Conservation (phyloP, 2,113 vertebrate genomes). For the Nipponia nippon region DNA sequence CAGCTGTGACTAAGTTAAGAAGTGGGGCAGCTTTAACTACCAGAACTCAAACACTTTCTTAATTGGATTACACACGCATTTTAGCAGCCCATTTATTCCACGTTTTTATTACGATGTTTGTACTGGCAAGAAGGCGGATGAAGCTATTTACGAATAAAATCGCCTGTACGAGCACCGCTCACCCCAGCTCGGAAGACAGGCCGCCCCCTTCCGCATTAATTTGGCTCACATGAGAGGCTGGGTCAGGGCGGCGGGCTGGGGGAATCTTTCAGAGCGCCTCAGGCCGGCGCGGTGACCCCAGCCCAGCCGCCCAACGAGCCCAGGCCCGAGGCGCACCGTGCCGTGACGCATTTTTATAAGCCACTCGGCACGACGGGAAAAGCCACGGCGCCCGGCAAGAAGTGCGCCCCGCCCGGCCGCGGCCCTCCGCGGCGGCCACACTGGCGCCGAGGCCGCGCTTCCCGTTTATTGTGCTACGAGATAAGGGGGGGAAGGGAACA, state of each 20-base stretch:
- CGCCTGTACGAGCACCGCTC: fast-evolving
- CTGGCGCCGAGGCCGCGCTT: neutral
- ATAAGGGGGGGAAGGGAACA: neutral
- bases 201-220: fast-evolving
- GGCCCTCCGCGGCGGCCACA: neutral
- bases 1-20: no score
- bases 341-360: slow-evolving; percentile 36
- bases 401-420: slow-evolving; percentile 41
- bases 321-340: neutral
- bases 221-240: neutral
- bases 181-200: fast-evolving
- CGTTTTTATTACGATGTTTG: fast-evolving
- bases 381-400: neutral
- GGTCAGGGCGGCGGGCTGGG: no score
- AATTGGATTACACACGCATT: fast-evolving
- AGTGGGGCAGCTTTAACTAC: neutral
- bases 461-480: neutral
- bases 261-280: fast-evolving
- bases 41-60: neutral
- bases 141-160: neutral
- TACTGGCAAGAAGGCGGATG: fast-evolving
- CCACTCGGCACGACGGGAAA: neutral
- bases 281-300: neutral
- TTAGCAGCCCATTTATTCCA: neutral
- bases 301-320: neutral